Evolutionary conservation across 2,888 invertebrate genomes (phyloP).

Genomic region (Leptinotarsa rubiginosa): DNA sequence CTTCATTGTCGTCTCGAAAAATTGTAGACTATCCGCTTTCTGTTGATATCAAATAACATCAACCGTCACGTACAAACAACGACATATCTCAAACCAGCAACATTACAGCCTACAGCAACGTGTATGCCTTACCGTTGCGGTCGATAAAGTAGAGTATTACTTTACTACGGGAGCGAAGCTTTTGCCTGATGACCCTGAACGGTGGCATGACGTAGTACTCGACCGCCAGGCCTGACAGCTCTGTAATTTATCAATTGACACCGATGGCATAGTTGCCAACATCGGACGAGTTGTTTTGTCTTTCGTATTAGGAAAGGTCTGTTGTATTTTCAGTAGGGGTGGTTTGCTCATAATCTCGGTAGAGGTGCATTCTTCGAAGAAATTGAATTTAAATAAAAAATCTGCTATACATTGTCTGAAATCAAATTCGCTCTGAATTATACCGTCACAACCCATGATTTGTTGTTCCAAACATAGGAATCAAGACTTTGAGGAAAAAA

Average conservation of each 20-base stretch:
- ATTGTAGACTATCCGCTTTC: too few relatives aligned
- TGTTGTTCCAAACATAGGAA: too few relatives aligned
- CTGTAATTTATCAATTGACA: neutral
- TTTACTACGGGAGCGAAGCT: neutral
- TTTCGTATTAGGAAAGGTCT: neutral
- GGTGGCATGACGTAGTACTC: neutral
- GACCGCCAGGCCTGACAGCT: neutral
- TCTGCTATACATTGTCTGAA: too few relatives aligned
- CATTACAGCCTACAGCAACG: neutral
- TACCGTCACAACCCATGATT: too few relatives aligned
- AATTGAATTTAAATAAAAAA: too few relatives aligned
- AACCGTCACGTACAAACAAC: neutral
- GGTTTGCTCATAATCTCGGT: too few relatives aligned
- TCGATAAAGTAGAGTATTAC: constrained; percentile 12
- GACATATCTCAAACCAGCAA: neutral
- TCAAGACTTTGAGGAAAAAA: too few relatives aligned
- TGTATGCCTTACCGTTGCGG: neutral
- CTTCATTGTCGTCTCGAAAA: too few relatives aligned
- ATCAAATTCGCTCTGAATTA: too few relatives aligned
- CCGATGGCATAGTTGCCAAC: neutral
- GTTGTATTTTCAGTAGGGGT: too few relatives aligned
- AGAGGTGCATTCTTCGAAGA: too few relatives aligned
- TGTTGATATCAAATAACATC: too few relatives aligned
- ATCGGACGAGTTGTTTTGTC: neutral
- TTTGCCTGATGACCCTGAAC: neutral